A percentile compares a stretch with the other conserved stretches of the same genome.
Conservation (phyloP, 1,140 invertebrate genomes). For the Dendrolimus punctatus region DNA sequence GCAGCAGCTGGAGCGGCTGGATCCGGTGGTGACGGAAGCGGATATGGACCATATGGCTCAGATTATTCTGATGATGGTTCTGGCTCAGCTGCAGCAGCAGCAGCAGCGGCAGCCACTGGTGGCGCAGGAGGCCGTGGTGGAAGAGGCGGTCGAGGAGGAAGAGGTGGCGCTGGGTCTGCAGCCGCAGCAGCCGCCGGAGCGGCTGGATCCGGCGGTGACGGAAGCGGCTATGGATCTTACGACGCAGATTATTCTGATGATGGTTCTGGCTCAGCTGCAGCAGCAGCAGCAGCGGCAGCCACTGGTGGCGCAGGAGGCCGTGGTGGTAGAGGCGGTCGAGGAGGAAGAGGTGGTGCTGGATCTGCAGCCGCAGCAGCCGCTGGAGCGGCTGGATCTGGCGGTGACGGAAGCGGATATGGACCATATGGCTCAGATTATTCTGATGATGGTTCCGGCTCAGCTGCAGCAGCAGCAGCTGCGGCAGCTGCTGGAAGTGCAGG, state of each 20-base stretch:
- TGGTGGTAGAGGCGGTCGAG: too few relatives aligned
- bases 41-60: background rate
- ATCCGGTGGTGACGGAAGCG: background rate
- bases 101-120: background rate
- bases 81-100: background rate
- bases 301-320: background rate
- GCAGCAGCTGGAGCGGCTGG: conserved; percentile 1
- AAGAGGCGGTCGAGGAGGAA: background rate
- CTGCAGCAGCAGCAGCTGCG: background rate
- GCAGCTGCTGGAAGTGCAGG: conserved; percentile 2
- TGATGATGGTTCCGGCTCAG: background rate
- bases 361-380: background rate
- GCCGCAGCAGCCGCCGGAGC: conserved; percentile 1
- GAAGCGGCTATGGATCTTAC: background rate
- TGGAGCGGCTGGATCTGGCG: background rate
- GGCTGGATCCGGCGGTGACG: background rate
- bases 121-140: background rate
- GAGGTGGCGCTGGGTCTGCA: background rate
- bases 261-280: conserved; percentile 2
- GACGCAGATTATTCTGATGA: background rate
- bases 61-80: background rate
- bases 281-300: background rate
- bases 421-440: background rate
- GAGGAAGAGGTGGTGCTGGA: too few relatives aligned
- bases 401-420: background rate